Conservation (phyloP, 2,888 invertebrate genomes). For the Scaptomyza tumidula region DNA sequence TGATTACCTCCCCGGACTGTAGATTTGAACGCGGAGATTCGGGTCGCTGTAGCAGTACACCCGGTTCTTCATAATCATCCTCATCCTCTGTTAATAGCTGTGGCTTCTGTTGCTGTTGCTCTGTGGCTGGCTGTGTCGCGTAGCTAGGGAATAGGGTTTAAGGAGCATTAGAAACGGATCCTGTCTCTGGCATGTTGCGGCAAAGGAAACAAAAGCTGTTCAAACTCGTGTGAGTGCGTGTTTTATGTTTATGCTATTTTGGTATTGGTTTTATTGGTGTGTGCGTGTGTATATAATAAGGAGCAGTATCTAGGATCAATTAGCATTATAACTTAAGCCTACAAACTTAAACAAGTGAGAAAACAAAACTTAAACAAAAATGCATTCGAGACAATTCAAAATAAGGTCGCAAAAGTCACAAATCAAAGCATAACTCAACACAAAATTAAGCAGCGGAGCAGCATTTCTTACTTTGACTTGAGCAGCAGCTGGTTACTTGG, state of each 20-base stretch:
- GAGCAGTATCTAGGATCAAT: slow-evolving; percentile 18
- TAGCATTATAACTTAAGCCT: slow-evolving; percentile 49
- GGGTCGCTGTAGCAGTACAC: slow-evolving; percentile 71
- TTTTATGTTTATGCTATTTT: slow-evolving; percentile 30
- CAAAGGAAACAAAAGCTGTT: slow-evolving; percentile 45
- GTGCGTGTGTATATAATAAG: slow-evolving; percentile 24
- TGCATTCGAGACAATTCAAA: slow-evolving; percentile 68
- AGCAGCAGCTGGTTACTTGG: slow-evolving; percentile 48
- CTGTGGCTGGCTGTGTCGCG: slow-evolving; percentile 42
- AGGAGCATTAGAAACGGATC: slow-evolving; percentile 58
- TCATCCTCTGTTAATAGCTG: slow-evolving; percentile 56
- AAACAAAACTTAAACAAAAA: slow-evolving; percentile 59
- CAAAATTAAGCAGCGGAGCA: slow-evolving; percentile 79
- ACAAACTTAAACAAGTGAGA: slow-evolving; percentile 52
- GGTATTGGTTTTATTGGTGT: slow-evolving; percentile 61
- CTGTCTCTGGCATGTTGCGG: slow-evolving; percentile 42
- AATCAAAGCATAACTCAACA: slow-evolving; percentile 36
- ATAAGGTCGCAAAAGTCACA: slow-evolving; percentile 52
- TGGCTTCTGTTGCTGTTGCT: slow-evolving; percentile 37
- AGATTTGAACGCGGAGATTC: slow-evolving; percentile 87
- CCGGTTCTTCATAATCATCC: slow-evolving; percentile 86
- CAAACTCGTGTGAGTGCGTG: slow-evolving; percentile 53
- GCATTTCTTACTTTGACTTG: slow-evolving; percentile 78
- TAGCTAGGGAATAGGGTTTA: slow-evolving; percentile 62
- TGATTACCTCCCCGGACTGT: slow-evolving; percentile 90